These are phyloP conservation scores for Morpho helenor DNA, from an alignment of 2,888 invertebrate species.

Conservation along the genomic window DNA sequence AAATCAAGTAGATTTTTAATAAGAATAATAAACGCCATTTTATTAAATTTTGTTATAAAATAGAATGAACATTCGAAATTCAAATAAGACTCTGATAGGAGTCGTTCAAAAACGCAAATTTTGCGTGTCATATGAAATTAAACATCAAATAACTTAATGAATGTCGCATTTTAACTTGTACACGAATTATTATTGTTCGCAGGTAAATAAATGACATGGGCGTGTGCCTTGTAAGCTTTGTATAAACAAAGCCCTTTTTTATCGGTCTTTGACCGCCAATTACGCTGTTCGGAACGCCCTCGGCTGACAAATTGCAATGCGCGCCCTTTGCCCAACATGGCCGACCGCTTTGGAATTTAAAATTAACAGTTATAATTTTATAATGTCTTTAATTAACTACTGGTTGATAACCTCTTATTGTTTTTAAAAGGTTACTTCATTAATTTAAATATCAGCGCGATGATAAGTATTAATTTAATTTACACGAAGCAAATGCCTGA, in stretches of 20 bases:
- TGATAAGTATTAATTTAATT: no score
- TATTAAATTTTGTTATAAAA: no score
- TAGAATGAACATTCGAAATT: no score
- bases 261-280: conserved; percentile 58
- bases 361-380: conserved; percentile 10
- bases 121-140: no score
- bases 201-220: conserved; percentile 33
- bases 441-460: no score
- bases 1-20: no score
- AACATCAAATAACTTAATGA: not conserved
- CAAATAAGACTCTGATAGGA: no score
- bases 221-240: conserved; percentile 31
- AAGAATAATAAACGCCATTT: no score
- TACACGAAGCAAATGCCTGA: no score
- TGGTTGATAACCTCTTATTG: not conserved
- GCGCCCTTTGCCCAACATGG: conserved; percentile 49
- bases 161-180: conserved; percentile 5
- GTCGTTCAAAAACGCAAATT: no score
- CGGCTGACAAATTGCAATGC: conserved; percentile 62
- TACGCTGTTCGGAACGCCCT: conserved; percentile 58
- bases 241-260: conserved; percentile 46
- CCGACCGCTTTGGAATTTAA: conserved; percentile 34
- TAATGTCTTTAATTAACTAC: conserved; percentile 13
- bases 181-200: conserved; percentile 9
- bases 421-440: not conserved